Percentiles rank a stretch among this genome's conserved stretches.
Evolutionary conservation across 2,797 vertebrate species (phyloP).

Genomic region (Pipistrellus pygmaeus): DNA sequence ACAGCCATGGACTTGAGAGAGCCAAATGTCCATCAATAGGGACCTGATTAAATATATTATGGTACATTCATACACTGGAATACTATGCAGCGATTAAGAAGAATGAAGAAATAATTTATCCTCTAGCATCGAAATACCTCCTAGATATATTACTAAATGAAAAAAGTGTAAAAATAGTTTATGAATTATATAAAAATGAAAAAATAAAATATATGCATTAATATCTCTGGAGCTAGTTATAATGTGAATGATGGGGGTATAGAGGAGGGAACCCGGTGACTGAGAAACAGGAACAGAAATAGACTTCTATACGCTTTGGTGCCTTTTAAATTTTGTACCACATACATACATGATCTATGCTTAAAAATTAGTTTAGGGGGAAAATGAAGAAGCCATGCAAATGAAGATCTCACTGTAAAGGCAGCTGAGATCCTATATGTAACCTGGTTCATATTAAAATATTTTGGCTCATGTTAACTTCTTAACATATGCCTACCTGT

Average conservation of each 20-base stretch:
- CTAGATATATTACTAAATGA: not conserved
- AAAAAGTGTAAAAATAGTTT: not conserved
- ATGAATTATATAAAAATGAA: not conserved
- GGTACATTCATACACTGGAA: not conserved
- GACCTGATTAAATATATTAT: not conserved
- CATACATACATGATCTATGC: not conserved
- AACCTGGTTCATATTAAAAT: conserved; percentile 88
- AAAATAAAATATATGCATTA: not conserved
- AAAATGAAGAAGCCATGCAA: conserved; percentile 68
- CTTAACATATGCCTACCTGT: conserved; percentile 86
- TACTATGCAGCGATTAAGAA: conserved; percentile 22
- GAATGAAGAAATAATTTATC: not conserved
- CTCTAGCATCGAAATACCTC: not conserved
- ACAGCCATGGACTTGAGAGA: not conserved
- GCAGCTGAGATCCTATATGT: not conserved
- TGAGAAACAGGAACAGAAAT: conserved; percentile 18
- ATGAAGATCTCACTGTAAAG: conserved; percentile 70
- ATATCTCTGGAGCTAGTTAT: not conserved
- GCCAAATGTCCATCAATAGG: not conserved
- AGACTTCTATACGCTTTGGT: not conserved
- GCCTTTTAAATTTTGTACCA: conserved; percentile 16
- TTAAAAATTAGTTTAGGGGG: conserved; percentile 16
- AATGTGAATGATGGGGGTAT: not conserved
- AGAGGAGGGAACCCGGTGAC: not conserved
- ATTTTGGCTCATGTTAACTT: conserved; percentile 80